Base-by-base conservation (phyloP, 2,797 vertebrate genomes). In the Xiphophorus birchmanni region DNA sequence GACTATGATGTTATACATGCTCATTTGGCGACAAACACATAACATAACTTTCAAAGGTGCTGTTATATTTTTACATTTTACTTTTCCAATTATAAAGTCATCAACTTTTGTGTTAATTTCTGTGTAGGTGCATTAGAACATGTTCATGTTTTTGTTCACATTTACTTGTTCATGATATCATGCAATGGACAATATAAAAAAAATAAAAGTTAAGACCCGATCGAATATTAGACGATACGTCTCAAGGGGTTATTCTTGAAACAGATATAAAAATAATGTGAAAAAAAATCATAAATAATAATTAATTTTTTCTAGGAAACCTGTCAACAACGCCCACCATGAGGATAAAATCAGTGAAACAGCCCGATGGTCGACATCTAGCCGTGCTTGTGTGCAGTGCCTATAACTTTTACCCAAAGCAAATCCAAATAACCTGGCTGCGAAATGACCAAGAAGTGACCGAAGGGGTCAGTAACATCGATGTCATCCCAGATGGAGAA, bases 391-490 rank as follows among this genome's bases (percentile, higher is more conserved):
- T 94, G 47, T 96, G 95, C 88, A 94, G 94, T 0, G 95, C 91
- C n/a, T 95, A 93, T 85, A 87, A 87, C 80, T 96, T 96, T 82
- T 96, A 94, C 78, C 95, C 95, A 0, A 84, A 88, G 2, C 54
- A 88, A 3, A 95, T 96, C 80, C 32, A 13, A 32, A 29, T 96
- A 29, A 83, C 71, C 0, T 96, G 95, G 96, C 67, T 83, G 83
- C 93, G 80, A 40, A 91, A 96, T 0, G 86, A 89, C 8, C 4
- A 83, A 12, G 45, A 75, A 9, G 10, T 94, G 3, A 26, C 73
- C 1, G 78, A 88, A 40, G 86, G 47, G 17, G 60, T 87, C 52
- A 84, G 10, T 0, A 76, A 63, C 26, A 81, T 78, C 50, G 84
- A 79, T 0, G 78, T 74, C 35, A 74, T 94, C 82, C 37, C 89